Conservation (phyloP, 64 coral and sea anemone genomes). For the Orbicella faveolata region DNA sequence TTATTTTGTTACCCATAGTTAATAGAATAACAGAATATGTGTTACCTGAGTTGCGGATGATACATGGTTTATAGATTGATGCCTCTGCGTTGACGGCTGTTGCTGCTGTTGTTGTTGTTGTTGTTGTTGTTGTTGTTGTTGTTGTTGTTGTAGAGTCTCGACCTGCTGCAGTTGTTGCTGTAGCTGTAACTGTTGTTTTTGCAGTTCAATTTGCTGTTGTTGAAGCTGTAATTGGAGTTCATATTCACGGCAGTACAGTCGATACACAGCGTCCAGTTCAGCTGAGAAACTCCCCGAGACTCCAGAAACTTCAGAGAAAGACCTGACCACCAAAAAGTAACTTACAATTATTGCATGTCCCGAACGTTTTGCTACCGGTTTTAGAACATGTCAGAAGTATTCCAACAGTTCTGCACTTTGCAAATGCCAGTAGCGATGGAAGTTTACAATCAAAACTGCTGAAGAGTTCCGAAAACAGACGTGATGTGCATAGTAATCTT, state of each 20-base stretch:
- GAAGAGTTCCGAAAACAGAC: too few species aligned
- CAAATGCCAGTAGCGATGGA: too few species aligned
- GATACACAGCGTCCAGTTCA: slow-evolving; percentile 88
- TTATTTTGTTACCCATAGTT: too few species aligned
- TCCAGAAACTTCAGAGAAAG: slow-evolving; percentile 31
- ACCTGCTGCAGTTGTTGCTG: slow-evolving; percentile 92
- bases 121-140: slow-evolving; percentile 9
- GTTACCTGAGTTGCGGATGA: background rate
- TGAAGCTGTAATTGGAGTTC: slow-evolving; percentile 86
- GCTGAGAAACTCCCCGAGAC: slow-evolving; percentile 54
- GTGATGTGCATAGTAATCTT: too few species aligned
- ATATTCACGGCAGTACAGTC: slow-evolving; percentile 80
- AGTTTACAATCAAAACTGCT: too few species aligned
- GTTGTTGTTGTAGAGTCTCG: slow-evolving; percentile 71
- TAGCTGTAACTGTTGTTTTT: slow-evolving; percentile 89
- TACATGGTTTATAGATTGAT: background rate
- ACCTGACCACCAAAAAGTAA: background rate
- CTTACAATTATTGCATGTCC: background rate
- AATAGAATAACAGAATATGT: too few species aligned
- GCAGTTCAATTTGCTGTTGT: slow-evolving; percentile 87
- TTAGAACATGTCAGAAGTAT: too few species aligned
- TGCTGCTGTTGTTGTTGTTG: slow-evolving; percentile 7
- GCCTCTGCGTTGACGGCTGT: background rate
- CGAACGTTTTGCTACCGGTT: background rate
- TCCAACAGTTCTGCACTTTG: too few species aligned